These are phyloP conservation scores for Tauraco erythrolophus DNA, from an alignment of 2,113 vertebrate species.

Conservation along the genomic window DNA sequence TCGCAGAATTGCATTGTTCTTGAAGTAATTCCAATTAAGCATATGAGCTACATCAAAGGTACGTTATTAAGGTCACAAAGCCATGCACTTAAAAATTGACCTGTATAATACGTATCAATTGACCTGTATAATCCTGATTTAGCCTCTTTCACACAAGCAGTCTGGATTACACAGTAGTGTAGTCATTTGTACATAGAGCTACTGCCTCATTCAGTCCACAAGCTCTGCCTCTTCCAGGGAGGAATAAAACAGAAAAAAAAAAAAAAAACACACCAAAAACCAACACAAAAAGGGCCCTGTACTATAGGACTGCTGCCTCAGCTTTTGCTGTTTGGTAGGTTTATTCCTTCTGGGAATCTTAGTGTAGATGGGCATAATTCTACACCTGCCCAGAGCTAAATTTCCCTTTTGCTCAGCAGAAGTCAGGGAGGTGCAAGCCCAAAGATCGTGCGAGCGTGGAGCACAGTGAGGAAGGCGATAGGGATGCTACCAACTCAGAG, in stretches of 20 bases:
- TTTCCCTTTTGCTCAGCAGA: neutral
- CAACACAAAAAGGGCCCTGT: accelerated
- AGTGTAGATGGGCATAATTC: neutral
- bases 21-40: neutral
- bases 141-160: neutral
- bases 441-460: accelerated
- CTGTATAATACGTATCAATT: neutral
- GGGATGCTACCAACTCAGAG: neutral
- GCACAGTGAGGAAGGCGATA: neutral
- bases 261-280: too few relatives aligned
- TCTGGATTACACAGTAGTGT: neutral
- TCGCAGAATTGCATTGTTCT: neutral
- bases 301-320: neutral
- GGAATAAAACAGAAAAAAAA: neutral
- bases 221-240: neutral
- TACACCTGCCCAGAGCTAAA: neutral
- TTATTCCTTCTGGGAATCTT: neutral
- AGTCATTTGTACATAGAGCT: neutral
- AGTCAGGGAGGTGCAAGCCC: neutral
- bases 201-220: neutral
- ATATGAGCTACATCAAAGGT: neutral
- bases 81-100: neutral
- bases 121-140: neutral
- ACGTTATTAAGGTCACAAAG: neutral
- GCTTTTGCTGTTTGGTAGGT: neutral